Percentiles rank a stretch among this genome's conserved stretches.
phyloP scores from a whole-genome alignment of 2,797 vertebrate genomes.

The Telmatherina bonti region DNA sequence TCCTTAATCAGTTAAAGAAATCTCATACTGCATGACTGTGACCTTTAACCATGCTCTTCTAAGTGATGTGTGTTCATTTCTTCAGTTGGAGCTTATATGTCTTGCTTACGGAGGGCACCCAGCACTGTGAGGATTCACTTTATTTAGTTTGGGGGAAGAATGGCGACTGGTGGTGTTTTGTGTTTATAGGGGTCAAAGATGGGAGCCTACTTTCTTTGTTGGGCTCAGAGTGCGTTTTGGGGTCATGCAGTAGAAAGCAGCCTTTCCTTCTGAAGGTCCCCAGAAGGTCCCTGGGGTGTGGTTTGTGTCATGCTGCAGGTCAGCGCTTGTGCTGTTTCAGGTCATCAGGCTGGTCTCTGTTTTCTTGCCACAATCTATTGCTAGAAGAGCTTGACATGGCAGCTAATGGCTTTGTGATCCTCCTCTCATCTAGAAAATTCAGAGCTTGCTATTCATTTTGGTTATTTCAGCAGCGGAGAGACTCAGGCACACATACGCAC shows the following conservation, averaged over 20 bases:
- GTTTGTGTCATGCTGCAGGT: constrained; percentile 46
- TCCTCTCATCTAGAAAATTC: constrained; percentile 61
- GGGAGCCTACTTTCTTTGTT: constrained; percentile 28
- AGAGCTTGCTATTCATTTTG: constrained; percentile 31
- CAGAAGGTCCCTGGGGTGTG: constrained; percentile 13
- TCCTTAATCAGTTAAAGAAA: constrained; percentile 53
- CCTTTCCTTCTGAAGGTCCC: constrained; percentile 11
- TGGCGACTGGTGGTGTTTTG: constrained; percentile 54
- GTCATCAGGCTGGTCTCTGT: constrained; percentile 34
- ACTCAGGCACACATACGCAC: constrained; percentile 4
- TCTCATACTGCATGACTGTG: constrained; percentile 40
- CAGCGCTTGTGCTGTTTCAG: not conserved
- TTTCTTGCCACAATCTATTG: not conserved
- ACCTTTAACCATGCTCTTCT: constrained; percentile 56
- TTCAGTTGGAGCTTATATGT: constrained; percentile 52
- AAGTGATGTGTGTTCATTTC: constrained; percentile 59
- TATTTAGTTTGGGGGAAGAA: constrained; percentile 38
- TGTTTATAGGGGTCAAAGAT: constrained; percentile 63
- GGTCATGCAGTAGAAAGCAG: constrained; percentile 59
- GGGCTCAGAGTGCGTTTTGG: constrained; percentile 38
- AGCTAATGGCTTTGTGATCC: not conserved
- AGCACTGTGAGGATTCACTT: constrained; percentile 47
- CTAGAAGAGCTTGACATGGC: constrained; percentile 1
- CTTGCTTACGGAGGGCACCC: constrained; percentile 33
- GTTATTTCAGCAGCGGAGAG: constrained; percentile 20